A percentile compares a stretch with the other conserved stretches of the same genome.
Conservation (phyloP, 1,140 invertebrate genomes). For the Drusus annulatus region DNA sequence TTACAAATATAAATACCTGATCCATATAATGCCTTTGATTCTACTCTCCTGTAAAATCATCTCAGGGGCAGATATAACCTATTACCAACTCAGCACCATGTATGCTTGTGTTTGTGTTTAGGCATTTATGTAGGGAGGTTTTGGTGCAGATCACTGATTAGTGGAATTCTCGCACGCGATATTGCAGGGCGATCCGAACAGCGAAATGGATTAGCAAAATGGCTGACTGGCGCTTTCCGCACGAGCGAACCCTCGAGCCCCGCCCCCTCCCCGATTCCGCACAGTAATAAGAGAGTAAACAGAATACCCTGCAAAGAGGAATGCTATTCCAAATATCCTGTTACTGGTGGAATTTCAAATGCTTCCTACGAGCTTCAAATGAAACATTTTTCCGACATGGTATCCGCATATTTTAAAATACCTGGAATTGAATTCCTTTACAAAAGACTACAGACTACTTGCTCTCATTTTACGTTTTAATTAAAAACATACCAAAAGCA, state of each 20-base stretch:
- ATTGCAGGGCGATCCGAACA: constrained; percentile 13
- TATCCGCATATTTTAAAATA: constrained; percentile 7
- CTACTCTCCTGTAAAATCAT: too few species aligned
- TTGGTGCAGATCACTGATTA: constrained; percentile 1
- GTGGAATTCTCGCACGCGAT: not conserved
- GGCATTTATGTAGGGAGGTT: too few species aligned
- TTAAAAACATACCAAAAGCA: not conserved
- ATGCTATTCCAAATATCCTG: constrained; percentile 28
- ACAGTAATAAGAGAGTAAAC: not conserved
- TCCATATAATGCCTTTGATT: too few species aligned
- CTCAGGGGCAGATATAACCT: too few species aligned
- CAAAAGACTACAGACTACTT: not conserved
- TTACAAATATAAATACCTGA: too few species aligned
- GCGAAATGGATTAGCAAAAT: constrained; percentile 53
- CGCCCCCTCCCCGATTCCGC: not conserved
- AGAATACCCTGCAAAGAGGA: constrained; percentile 3
- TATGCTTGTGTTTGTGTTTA: too few species aligned
- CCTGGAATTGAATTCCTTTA: constrained; percentile 1
- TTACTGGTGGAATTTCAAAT: constrained; percentile 17
- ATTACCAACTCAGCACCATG: too few species aligned
- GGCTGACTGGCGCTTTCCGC: constrained; percentile 45
- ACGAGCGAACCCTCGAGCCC: constrained; percentile 10
- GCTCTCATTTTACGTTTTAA: not conserved
- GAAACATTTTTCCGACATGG: constrained; percentile 27
- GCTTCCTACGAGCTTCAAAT: constrained; percentile 19